Evolutionary conservation across 2,113 vertebrate species (phyloP).

Genomic region (Lepus europaeus): DNA sequence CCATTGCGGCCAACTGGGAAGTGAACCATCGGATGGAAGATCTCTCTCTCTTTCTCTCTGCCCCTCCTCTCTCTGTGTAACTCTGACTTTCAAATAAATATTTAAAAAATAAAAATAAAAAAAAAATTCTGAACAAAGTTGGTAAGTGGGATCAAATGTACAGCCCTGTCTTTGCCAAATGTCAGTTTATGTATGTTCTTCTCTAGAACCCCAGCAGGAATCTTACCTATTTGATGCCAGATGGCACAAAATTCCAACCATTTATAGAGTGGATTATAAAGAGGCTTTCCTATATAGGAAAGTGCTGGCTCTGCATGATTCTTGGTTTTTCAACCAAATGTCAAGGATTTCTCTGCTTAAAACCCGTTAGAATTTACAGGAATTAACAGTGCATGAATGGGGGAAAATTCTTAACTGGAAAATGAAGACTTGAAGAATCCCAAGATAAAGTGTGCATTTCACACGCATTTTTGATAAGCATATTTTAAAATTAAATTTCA

Average conservation of each 20-base stretch:
- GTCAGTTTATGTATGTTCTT: constrained; percentile 46
- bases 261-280: constrained; percentile 75
- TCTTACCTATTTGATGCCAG: constrained; percentile 78
- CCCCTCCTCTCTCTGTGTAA: no score
- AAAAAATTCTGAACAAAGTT: neutral
- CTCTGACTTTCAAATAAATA: no score
- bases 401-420: neutral
- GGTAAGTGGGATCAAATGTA: constrained; percentile 15
- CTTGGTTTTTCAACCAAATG: constrained; percentile 67
- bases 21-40: no score
- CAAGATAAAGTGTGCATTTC: constrained; percentile 28
- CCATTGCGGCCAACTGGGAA: no score
- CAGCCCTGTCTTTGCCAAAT: constrained; percentile 33
- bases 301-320: constrained; percentile 72
- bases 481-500: constrained; percentile 43
- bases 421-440: neutral
- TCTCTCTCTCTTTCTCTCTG: no score
- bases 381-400: constrained; percentile 72
- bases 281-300: constrained; percentile 63
- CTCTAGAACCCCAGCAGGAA: constrained; percentile 78
- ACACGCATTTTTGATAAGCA: neutral
- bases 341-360: constrained; percentile 77
- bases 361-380: constrained; percentile 67
- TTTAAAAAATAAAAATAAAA: neutral
- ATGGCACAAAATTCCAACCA: constrained; percentile 74